A percentile compares a stretch with the other conserved stretches of the same genome.
Evolutionary conservation across 2,888 invertebrate genomes (phyloP).

Genomic region (Molorchus minor): DNA sequence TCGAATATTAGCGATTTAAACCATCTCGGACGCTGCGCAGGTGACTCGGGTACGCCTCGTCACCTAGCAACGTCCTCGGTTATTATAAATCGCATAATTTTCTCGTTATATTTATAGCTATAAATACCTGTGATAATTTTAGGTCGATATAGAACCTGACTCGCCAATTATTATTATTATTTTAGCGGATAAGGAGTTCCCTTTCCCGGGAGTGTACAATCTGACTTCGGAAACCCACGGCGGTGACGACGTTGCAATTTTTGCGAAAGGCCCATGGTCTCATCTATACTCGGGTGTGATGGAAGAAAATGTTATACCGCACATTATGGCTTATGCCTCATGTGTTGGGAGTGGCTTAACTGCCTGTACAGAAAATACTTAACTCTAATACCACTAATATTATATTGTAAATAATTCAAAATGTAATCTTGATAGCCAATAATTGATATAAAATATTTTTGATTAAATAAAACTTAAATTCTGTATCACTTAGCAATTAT

Average conservation of each 20-base stretch:
- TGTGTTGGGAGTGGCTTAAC: slow-evolving; percentile 71
- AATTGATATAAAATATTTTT: too few relatives aligned
- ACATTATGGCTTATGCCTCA: slow-evolving; percentile 77
- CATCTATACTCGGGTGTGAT: slow-evolving; percentile 82
- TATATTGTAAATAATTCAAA: too few relatives aligned
- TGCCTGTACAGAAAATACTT: not conserved
- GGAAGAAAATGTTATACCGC: slow-evolving; percentile 82
- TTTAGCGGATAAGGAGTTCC: slow-evolving; percentile 64
- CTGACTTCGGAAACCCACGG: slow-evolving; percentile 76
- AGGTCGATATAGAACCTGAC: not conserved
- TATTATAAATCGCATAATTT: not conserved
- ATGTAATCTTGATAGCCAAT: too few relatives aligned
- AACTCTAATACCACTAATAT: too few relatives aligned
- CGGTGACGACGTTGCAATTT: slow-evolving; percentile 83
- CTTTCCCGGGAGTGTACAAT: slow-evolving; percentile 72
- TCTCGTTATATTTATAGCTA: not conserved
- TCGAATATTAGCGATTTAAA: too few relatives aligned
- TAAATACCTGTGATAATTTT: not conserved
- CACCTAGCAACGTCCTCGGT: too few relatives aligned
- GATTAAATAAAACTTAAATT: too few relatives aligned
- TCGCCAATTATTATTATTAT: slow-evolving; percentile 23
- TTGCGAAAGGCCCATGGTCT: slow-evolving; percentile 80
- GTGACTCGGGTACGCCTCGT: too few relatives aligned
- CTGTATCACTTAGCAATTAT: too few relatives aligned
- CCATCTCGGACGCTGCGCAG: too few relatives aligned